Percentiles rank a stretch among this genome's conserved stretches.
Evolutionary conservation across 1,140 invertebrate species (phyloP).

Genomic region (Aleiodes sp.): DNA sequence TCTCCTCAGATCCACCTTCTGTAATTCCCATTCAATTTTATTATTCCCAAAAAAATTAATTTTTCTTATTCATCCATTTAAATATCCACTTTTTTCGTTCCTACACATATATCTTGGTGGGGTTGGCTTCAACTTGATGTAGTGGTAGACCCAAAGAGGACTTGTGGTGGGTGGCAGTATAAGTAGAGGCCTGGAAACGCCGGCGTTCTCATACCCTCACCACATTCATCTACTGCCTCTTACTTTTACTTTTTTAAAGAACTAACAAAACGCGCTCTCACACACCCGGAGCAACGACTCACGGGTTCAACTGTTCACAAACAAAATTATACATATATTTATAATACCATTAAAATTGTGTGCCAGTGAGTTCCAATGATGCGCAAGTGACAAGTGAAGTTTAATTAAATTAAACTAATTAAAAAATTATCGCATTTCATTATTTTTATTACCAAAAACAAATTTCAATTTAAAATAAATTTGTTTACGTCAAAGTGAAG

Average conservation of each 20-base stretch:
- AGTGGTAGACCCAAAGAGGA: conserved; percentile 44
- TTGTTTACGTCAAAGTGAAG: conserved; percentile 33
- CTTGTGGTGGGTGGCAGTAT: conserved; percentile 64
- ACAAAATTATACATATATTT: conserved; percentile 35
- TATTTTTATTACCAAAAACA: neutral
- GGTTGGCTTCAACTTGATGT: too few relatives aligned
- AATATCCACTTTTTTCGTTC: conserved; percentile 53
- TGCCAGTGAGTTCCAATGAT: conserved; percentile 25
- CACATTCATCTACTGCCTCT: conserved; percentile 60
- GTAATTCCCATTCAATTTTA: too few relatives aligned
- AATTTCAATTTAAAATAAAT: too few relatives aligned
- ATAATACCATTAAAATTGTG: too few relatives aligned
- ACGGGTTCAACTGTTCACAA: neutral
- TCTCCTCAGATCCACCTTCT: too few relatives aligned
- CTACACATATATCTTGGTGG: conserved; percentile 49
- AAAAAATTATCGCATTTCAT: neutral
- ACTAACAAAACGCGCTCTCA: conserved; percentile 5
- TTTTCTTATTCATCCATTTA: conserved; percentile 22
- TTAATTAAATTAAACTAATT: neutral
- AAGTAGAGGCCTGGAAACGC: conserved; percentile 64
- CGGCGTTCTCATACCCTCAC: conserved; percentile 65
- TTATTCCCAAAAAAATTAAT: too few relatives aligned
- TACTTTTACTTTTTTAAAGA: conserved; percentile 56
- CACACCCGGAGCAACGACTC: conserved; percentile 14
- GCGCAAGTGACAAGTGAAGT: conserved; percentile 28